Evolutionary conservation across 2,113 vertebrate species (phyloP).

Genomic region (Stomatorhinus ivindoensis): DNA sequence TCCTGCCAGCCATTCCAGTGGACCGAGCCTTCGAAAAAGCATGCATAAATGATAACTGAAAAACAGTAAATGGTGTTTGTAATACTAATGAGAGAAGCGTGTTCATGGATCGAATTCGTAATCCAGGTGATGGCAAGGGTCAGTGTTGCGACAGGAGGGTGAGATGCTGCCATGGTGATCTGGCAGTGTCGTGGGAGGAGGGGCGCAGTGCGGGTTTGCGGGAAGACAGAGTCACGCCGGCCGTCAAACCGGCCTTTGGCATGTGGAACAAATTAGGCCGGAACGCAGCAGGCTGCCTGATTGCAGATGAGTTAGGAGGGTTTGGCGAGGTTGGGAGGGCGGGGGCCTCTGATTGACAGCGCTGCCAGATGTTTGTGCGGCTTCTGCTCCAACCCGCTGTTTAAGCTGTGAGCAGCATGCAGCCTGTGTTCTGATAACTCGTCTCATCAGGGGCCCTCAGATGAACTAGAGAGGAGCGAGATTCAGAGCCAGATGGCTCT

Average conservation of each 20-base stretch:
- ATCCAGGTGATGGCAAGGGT: neutral
- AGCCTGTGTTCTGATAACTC: neutral
- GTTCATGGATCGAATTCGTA: neutral
- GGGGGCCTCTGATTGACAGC: neutral
- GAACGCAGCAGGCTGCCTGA: neutral
- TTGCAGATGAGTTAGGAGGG: constrained; percentile 1
- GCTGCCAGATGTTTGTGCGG: neutral
- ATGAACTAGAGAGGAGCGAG: constrained; percentile 17
- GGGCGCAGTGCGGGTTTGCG: neutral
- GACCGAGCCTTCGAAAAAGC: constrained; percentile 26
- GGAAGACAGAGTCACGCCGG: neutral
- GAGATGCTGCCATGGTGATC: neutral
- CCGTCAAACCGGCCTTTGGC: constrained; percentile 18
- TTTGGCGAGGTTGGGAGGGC: neutral
- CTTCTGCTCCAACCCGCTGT: neutral
- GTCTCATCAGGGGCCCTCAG: neutral
- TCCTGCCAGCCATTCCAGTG: constrained; percentile 38
- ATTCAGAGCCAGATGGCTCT: neutral
- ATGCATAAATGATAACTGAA: constrained; percentile 16
- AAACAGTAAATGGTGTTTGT: neutral
- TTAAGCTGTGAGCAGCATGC: neutral
- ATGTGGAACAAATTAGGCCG: constrained; percentile 43
- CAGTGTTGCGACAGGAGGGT: neutral
- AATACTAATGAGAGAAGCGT: constrained; percentile 29
- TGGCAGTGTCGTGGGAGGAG: neutral